Evolutionary conservation across 2,797 vertebrate genomes (phyloP), one percentile per base, ranked within the genome.

Genomic region (Remorina albescens): DNA sequence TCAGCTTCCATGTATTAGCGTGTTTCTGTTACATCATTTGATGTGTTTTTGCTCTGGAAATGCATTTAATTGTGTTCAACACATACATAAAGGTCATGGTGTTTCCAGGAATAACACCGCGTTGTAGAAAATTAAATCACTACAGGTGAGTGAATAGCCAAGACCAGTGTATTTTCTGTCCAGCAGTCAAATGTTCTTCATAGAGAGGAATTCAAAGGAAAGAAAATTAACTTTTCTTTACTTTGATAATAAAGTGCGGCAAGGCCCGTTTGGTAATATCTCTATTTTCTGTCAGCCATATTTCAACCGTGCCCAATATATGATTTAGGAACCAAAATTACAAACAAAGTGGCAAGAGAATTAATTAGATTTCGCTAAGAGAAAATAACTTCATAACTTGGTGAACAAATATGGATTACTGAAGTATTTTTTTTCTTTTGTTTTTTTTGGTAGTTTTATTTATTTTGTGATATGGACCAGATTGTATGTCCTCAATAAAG

Each of bases 21-120:
- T 73, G 28, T 76, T 58, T 26, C 12, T 46, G 42, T 34, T n/a
- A 50, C 8, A 51, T 66, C 18, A 60, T 56, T 51, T 55, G 25
- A 54, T 54, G 49, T 19, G 62, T 47, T 71, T 39, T 59, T 9
- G 2, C 15, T 37, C 41, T 37, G 34, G 2, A 56, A 60, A 30
- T 15, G 13, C 21, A 25, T 47, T 19, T 66, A 42, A 62, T 71
- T 72, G 19, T 61, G 36, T 55, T 30, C 36, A 74, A 55, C 51
- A 50, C 54, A 39, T n/a, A 36, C 4, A 12, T 30, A 76, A 86
- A 84, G 72, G 72, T 87, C 81, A 82, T 28, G 4, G 16, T 34
- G 16, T 26, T 23, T 78, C 39, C 49, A 3, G 41, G 78, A 77
- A 69, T 62, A 55, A 44, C 36, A 47, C 10, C 3, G 11, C 39